Conservation (phyloP, 1,140 invertebrate species). For the Drosophila littoralis region DNA sequence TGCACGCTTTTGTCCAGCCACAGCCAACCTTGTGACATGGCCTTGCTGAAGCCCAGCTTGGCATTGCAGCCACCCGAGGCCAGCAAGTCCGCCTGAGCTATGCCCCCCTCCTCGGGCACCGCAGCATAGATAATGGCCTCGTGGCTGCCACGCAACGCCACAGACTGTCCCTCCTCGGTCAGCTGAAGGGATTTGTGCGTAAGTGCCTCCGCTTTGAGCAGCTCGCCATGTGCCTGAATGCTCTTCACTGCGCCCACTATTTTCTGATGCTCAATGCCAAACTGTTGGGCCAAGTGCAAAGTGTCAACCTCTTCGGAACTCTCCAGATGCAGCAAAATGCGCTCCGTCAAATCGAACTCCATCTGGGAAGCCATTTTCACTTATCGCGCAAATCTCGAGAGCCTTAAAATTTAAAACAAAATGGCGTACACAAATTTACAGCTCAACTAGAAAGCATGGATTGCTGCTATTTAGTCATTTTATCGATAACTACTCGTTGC, state of each 20-base stretch:
- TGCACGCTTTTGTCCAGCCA: constrained; percentile 91
- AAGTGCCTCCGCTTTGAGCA: constrained; percentile 89
- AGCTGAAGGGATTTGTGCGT: constrained; percentile 90
- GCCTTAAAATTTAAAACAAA: neutral
- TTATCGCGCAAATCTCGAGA: neutral
- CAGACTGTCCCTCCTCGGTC: constrained; percentile 94
- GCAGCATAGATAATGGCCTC: constrained; percentile 94
- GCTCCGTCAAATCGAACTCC: constrained; percentile 87
- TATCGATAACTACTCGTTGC: too few species aligned
- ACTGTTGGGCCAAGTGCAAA: constrained; percentile 89
- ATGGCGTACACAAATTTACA: neutral
- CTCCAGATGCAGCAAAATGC: constrained; percentile 88
- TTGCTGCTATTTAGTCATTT: too few species aligned
- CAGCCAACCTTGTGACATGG: constrained; percentile 97
- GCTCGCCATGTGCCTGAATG: constrained; percentile 92
- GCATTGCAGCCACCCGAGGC: constrained; percentile 89
- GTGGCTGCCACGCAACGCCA: constrained; percentile 94
- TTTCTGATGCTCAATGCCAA: constrained; percentile 96
- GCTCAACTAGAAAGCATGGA: too few species aligned
- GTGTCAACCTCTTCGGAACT: constrained; percentile 88
- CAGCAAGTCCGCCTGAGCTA: constrained; percentile 92
- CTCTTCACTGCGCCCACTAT: constrained; percentile 98
- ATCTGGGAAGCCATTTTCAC: too few species aligned
- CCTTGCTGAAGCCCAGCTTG: constrained; percentile 98
- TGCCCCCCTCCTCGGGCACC: constrained; percentile 89